Evolutionary conservation across 2,113 vertebrate genomes (phyloP).

Genomic region (Muscicapa adusta): DNA sequence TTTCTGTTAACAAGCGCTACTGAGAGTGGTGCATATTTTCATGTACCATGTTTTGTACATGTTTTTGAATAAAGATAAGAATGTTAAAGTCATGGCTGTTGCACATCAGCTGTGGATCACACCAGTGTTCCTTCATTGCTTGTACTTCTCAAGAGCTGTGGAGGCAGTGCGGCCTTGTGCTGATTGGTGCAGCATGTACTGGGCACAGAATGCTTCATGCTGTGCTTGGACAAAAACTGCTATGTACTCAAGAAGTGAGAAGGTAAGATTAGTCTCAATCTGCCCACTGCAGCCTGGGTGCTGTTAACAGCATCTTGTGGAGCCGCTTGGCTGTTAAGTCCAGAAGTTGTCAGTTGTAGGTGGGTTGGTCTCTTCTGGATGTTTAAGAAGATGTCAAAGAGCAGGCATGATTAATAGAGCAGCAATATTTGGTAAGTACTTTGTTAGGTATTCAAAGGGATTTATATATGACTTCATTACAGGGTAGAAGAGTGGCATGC

Average conservation of each 20-base stretch:
- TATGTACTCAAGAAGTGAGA: not conserved
- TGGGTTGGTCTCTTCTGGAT: not conserved
- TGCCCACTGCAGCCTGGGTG: accelerated
- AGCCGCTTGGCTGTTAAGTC: not conserved
- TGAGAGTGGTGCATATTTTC: not conserved
- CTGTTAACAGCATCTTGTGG: not conserved
- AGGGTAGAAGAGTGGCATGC: too few relatives aligned
- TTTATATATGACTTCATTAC: accelerated
- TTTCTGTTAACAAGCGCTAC: not conserved
- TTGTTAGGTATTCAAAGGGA: not conserved
- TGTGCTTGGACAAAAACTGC: not conserved
- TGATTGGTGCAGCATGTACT: not conserved
- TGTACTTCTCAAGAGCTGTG: not conserved
- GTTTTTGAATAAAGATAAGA: conserved; percentile 18
- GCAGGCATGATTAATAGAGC: not conserved
- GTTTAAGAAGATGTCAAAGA: accelerated
- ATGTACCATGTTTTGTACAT: not conserved
- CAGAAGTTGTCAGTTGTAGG: not conserved
- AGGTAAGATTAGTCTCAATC: not conserved
- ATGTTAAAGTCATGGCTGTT: not conserved
- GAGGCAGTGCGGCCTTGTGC: accelerated
- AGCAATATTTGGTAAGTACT: not conserved
- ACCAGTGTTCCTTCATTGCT: not conserved
- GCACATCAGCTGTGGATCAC: not conserved
- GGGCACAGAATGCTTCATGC: accelerated